phyloP scores from a whole-genome alignment of 2,113 vertebrate species.

The Pithys albifrons region DNA sequence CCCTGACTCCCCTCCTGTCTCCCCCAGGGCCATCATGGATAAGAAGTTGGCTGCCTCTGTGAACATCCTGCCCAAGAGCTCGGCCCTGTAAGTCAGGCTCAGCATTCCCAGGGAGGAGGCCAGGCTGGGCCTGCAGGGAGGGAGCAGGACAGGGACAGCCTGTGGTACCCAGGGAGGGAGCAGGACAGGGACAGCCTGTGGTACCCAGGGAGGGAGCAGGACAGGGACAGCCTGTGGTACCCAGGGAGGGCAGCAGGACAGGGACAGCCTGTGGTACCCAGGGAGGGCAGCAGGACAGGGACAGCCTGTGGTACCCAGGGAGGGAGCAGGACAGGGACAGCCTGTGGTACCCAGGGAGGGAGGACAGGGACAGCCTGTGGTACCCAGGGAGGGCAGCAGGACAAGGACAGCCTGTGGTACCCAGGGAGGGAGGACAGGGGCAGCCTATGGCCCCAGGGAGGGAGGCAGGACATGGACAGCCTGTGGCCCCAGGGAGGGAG shows the following conservation, averaged over 20 bases:
- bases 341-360: no score
- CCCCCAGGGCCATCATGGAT: constrained; percentile 84
- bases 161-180: fast-evolving
- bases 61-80: constrained; percentile 83
- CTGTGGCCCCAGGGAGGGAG: fast-evolving
- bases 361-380: no score
- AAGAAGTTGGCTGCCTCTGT: constrained; percentile 84
- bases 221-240: no score
- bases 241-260: no score
- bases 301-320: no score
- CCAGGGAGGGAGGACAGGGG: not conserved
- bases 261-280: no score
- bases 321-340: no score
- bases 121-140: not conserved
- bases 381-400: not conserved
- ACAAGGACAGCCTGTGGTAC: not conserved
- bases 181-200: not conserved
- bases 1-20: constrained; percentile 13
- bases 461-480: not conserved
- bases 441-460: no score
- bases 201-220: not conserved
- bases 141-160: not conserved
- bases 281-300: no score
- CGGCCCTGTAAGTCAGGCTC: constrained; percentile 81
- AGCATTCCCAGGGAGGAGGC: not conserved